Percentiles rank a stretch among this genome's conserved stretches.
Conservation (phyloP, 2,797 vertebrate species). For the Poeciliopsis gracilis region DNA sequence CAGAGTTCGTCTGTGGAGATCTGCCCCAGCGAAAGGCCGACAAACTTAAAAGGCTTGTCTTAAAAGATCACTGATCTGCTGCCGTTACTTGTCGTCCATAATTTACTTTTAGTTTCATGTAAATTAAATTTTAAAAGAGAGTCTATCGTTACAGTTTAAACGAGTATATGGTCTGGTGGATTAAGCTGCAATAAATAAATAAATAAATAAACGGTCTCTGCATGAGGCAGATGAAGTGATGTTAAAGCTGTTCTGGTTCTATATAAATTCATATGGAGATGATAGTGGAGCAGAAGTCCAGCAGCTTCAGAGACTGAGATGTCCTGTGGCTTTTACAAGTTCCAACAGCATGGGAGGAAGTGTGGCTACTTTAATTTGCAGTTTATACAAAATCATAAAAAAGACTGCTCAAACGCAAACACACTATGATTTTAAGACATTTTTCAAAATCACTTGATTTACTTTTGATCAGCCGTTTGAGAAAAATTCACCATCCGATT, state of each 20-base stretch:
- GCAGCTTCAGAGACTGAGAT: slow-evolving; percentile 9
- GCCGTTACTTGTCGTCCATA: slow-evolving; percentile 78
- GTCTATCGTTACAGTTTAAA: slow-evolving; percentile 55
- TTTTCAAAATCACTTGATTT: not conserved
- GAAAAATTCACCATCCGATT: not conserved
- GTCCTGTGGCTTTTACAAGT: not conserved
- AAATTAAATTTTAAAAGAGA: slow-evolving; percentile 71
- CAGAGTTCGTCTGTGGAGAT: slow-evolving; percentile 77
- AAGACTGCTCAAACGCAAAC: not conserved
- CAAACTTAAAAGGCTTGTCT: slow-evolving; percentile 79
- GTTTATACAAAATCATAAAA: not conserved
- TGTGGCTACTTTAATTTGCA: not conserved
- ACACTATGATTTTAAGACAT: not conserved
- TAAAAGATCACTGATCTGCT: slow-evolving; percentile 77
- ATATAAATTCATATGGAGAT: slow-evolving; percentile 19
- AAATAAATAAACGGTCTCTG: slow-evolving; percentile 24
- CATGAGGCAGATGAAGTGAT: slow-evolving; percentile 42
- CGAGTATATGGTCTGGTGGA: slow-evolving; percentile 44
- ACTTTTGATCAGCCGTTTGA: not conserved
- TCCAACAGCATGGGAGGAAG: not conserved
- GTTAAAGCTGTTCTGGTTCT: slow-evolving; percentile 20
- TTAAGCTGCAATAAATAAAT: slow-evolving; percentile 16
- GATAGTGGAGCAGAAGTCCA: slow-evolving; percentile 13
- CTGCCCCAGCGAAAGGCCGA: slow-evolving; percentile 74
- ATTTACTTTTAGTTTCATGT: slow-evolving; percentile 75